phyloP scores from a whole-genome alignment of 1,140 invertebrate genomes.

The Theocolax elegans region DNA sequence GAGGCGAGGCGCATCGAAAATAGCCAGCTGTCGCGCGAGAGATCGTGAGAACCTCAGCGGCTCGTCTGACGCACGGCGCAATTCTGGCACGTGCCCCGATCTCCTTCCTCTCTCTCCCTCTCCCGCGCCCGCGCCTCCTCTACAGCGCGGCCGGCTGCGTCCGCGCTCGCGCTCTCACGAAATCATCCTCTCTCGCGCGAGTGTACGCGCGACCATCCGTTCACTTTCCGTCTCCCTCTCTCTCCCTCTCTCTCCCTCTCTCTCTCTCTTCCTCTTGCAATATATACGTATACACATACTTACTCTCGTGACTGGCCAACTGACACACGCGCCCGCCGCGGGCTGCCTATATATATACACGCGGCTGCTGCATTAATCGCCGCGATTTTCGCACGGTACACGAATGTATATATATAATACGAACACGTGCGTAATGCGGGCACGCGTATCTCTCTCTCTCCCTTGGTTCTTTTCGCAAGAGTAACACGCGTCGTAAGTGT shows the following conservation, averaged over 20 bases:
- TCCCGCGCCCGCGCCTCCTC: slow-evolving; percentile 35
- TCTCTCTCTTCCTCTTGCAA: not conserved
- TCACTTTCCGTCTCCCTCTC: too few relatives aligned
- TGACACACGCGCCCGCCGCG: not conserved
- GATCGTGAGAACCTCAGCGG: slow-evolving; percentile 46
- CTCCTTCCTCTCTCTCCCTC: slow-evolving; percentile 39
- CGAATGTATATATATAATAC: too few relatives aligned
- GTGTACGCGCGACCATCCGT: too few relatives aligned
- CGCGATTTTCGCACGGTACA: slow-evolving; percentile 37
- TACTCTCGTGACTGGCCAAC: not conserved
- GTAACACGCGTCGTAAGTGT: too few relatives aligned
- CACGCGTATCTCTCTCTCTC: not conserved
- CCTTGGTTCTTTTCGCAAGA: too few relatives aligned
- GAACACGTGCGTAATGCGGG: slow-evolving; percentile 6
- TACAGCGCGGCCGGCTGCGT: not conserved
- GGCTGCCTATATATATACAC: too few relatives aligned
- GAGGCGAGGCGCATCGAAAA: slow-evolving; percentile 56
- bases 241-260: slow-evolving; percentile 16
- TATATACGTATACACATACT: not conserved
- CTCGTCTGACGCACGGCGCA: slow-evolving; percentile 54
- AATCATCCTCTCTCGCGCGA: slow-evolving; percentile 43
- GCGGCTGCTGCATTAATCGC: slow-evolving; percentile 29
- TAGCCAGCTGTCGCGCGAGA: slow-evolving; percentile 54
- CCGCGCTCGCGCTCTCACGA: slow-evolving; percentile 49
- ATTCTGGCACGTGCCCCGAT: slow-evolving; percentile 56